These are phyloP conservation scores for Phylloscopus collybita DNA, from an alignment of 2,797 vertebrate genomes.

Conservation along the genomic window DNA sequence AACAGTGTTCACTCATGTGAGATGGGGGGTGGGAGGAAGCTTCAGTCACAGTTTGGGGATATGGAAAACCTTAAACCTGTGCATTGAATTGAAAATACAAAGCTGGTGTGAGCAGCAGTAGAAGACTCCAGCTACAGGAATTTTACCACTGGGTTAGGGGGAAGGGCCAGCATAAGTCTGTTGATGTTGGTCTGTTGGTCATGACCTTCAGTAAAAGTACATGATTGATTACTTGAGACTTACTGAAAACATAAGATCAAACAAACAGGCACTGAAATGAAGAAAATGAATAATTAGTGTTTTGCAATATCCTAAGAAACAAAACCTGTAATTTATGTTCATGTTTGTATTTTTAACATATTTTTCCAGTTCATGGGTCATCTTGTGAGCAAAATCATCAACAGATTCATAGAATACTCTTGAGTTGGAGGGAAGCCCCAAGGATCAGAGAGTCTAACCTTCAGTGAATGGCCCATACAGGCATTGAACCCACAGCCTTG, in stretches of 20 bases:
- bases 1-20: not conserved
- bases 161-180: not conserved
- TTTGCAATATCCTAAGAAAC: not conserved
- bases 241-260: not conserved
- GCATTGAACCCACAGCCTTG: not conserved
- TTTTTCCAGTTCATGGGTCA: not conserved
- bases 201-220: not conserved
- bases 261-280: not conserved
- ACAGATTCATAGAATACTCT: not conserved
- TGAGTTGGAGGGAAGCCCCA: not conserved
- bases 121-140: not conserved
- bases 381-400: not conserved
- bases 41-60: not conserved
- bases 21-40: not conserved
- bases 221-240: not conserved
- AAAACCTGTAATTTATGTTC: not conserved
- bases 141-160: not conserved
- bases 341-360: not conserved
- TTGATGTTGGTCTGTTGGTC: rapidly evolving
- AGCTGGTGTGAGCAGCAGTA: not conserved
- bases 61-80: not conserved
- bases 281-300: not conserved
- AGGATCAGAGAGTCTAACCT: not conserved
- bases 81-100: not conserved
- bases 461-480: not conserved